Evolutionary conservation across 2,113 vertebrate genomes (phyloP).

Genomic region (Erpornis zantholeuca): DNA sequence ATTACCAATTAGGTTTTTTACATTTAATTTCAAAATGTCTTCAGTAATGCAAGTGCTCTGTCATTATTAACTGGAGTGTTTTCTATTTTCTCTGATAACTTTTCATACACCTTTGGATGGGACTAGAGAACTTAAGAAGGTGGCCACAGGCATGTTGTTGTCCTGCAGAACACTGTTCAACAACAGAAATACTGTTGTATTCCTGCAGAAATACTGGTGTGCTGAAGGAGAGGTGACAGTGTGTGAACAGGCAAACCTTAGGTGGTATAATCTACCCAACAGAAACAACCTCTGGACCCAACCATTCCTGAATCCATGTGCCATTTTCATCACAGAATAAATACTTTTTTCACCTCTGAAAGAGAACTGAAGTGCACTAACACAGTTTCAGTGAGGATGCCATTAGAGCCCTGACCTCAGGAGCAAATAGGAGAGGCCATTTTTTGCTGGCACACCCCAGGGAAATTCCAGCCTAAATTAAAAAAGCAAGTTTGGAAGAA

Average conservation of each 20-base stretch:
- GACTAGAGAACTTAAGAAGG: not conserved
- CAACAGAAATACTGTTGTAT: no score
- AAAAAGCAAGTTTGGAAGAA: not conserved
- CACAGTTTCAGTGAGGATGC: accelerated
- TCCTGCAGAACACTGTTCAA: not conserved
- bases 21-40: not conserved
- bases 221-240: not conserved
- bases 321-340: not conserved
- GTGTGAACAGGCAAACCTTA: not conserved
- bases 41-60: not conserved
- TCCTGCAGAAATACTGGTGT: not conserved
- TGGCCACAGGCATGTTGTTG: not conserved
- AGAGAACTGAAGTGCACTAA: not conserved
- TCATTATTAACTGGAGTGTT: not conserved
- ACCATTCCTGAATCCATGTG: not conserved
- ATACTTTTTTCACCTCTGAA: not conserved
- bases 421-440: not conserved
- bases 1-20: not conserved
- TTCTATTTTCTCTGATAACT: not conserved
- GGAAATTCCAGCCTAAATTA: not conserved
- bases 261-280: not conserved
- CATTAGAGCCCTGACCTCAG: not conserved
- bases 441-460: not conserved
- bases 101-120: not conserved
- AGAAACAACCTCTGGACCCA: not conserved